These are phyloP conservation scores for Lutjanus argentimaculatus DNA, from an alignment of 2,797 vertebrate genomes.

Conservation along the genomic window DNA sequence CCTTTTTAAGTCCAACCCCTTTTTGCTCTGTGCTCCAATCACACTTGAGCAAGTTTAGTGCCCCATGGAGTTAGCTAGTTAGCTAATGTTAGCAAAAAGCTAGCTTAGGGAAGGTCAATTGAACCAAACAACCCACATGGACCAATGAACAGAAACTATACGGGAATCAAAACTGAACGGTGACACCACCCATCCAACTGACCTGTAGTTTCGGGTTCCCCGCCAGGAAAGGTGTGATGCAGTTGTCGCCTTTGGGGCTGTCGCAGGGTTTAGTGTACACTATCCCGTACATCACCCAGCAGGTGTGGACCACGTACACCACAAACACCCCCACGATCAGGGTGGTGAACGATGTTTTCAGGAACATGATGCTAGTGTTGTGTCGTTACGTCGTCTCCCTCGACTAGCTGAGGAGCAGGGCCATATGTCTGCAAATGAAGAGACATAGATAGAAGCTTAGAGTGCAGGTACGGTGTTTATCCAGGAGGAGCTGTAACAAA, in stretches of 20 bases:
- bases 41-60: too few relatives aligned
- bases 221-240: slow-evolving; percentile 92
- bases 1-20: too few relatives aligned
- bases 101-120: too few relatives aligned
- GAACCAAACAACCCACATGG: background rate
- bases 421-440: slow-evolving; percentile 69
- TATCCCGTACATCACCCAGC: slow-evolving; percentile 99
- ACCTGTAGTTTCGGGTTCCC: slow-evolving; percentile 94
- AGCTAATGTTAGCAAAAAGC: too few relatives aligned
- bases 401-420: slow-evolving; percentile 56
- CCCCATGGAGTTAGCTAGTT: too few relatives aligned
- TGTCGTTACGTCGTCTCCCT: slow-evolving; percentile 29
- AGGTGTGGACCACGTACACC: slow-evolving; percentile 96
- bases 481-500: background rate
- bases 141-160: background rate
- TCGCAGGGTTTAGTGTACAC: slow-evolving; percentile 96
- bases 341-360: slow-evolving; percentile 92
- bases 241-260: slow-evolving; percentile 78
- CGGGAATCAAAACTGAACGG: background rate
- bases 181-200: slow-evolving; percentile 16
- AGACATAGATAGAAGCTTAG: background rate
- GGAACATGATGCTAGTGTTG: slow-evolving; percentile 79
- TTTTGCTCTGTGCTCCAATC: too few relatives aligned
- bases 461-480: background rate
- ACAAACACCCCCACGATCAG: slow-evolving; percentile 94